These are phyloP conservation scores for Eubasilissa regina DNA, from an alignment of 1,140 invertebrate genomes.

Conservation along the genomic window DNA sequence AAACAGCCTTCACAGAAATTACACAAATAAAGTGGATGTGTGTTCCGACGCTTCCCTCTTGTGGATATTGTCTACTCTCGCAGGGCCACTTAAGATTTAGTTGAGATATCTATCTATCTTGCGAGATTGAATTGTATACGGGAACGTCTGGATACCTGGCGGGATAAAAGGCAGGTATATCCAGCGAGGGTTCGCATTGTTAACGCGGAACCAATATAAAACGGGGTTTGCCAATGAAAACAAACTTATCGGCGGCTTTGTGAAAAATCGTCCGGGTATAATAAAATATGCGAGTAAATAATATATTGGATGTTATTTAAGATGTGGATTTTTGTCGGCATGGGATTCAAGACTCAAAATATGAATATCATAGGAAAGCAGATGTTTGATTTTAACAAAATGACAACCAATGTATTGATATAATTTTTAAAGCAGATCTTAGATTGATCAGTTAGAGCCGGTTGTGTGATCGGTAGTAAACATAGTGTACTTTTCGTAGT, in stretches of 20 bases:
- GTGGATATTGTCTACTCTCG: slow-evolving; percentile 10
- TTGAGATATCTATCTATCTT: slow-evolving; percentile 46
- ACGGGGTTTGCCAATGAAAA: slow-evolving; percentile 34
- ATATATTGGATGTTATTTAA: slow-evolving; percentile 22
- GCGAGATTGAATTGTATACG: slow-evolving; percentile 45
- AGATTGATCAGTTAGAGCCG: too few species aligned
- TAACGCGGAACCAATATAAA: slow-evolving; percentile 32
- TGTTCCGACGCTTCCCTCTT: slow-evolving; percentile 40
- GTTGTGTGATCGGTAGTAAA: too few species aligned
- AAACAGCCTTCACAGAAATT: slow-evolving; percentile 34
- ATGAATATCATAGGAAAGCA: neutral
- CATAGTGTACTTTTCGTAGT: too few species aligned
- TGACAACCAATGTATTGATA: neutral
- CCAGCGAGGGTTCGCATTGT: slow-evolving; percentile 24
- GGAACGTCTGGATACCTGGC: slow-evolving; percentile 22
- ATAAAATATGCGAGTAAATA: slow-evolving; percentile 35
- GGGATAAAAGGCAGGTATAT: slow-evolving; percentile 9
- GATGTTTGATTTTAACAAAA: too few species aligned
- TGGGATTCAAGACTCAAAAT: neutral
- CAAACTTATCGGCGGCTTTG: slow-evolving; percentile 42
- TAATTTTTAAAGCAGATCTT: neutral
- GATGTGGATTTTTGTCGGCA: neutral
- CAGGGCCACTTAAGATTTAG: slow-evolving; percentile 49
- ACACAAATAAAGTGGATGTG: slow-evolving; percentile 45
- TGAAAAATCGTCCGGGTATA: slow-evolving; percentile 4